Base-by-base conservation (phyloP, 1,140 invertebrate species). In the Pomacea maculata region DNA sequence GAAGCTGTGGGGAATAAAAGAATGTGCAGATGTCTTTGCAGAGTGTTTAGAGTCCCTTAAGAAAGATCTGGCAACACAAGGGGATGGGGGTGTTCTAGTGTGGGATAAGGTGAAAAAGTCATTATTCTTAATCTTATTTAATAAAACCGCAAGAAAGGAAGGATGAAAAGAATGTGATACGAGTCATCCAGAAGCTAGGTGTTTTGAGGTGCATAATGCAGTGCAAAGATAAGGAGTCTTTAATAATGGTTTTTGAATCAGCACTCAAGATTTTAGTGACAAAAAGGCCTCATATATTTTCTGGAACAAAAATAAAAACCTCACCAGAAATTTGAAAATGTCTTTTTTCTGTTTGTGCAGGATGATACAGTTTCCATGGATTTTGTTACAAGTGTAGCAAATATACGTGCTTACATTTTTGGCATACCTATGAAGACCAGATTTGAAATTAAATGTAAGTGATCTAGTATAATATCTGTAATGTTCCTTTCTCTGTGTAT, bases 371-470 rank as follows among this genome's bases (percentile, higher is more conserved):
- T 94, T 82, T 95, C 96, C 0, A 97, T 99, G 96, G 95, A 99
- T 91, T 99, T 99, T 93, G 98, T 99, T 7, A 95, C 97, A 0
- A 94, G 97, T 6, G 97, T 97, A 91, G 95, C 98, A 1, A 99
- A 99, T 91, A 95, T 99, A 80, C 93, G 98, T 65, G 94, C 96
- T 0, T 92, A 96, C 85, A 97, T 99, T 85, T 99, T 99, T 92
- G 94, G 95, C 67, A 99, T 99, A 89, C 89, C 93, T 68, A 93
- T 94, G 72, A 98, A 99, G 88, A 96, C 95, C 0, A 93, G 95
- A 75, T 99, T 99, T 92, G 96, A 98, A 87, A 95, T 99, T 8
- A 99, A 99, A 94, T 99, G 96, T 97, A 93, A 94, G 94, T 93
- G 78, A 74, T n/a, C 70, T 84, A 17, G 34, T 45, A 45, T 45